These are phyloP conservation scores for Chalcis sispes DNA, from an alignment of 2,888 invertebrate genomes.

Conservation along the genomic window DNA sequence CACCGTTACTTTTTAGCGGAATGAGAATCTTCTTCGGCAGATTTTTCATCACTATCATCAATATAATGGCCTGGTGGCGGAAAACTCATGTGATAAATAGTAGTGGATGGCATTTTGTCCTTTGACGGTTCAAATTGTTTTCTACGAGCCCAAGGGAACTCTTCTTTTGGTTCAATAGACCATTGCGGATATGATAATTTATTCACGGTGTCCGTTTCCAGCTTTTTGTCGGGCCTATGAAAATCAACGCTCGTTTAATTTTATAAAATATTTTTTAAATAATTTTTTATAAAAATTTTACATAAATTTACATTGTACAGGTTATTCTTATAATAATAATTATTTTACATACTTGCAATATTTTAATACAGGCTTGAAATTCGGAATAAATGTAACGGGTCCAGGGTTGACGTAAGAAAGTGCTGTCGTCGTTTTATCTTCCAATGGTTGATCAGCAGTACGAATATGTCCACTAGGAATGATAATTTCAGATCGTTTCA, in stretches of 20 bases:
- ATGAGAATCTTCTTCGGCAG: background rate
- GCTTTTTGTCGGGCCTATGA: slow-evolving; percentile 66
- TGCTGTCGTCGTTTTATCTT: slow-evolving; percentile 68
- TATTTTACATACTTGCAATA: slow-evolving; percentile 65
- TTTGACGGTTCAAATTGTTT: slow-evolving; percentile 66
- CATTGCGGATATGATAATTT: slow-evolving; percentile 72
- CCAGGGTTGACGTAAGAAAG: slow-evolving; percentile 71
- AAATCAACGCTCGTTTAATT: background rate
- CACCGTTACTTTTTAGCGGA: background rate
- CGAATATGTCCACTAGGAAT: slow-evolving; percentile 71
- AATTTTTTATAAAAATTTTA: background rate
- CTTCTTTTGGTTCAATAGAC: slow-evolving; percentile 65
- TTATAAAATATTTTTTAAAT: background rate
- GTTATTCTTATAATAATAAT: background rate
- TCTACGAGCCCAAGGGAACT: slow-evolving; percentile 69
- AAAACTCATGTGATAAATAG: slow-evolving; percentile 72
- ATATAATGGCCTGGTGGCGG: slow-evolving; percentile 71
- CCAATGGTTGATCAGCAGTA: slow-evolving; percentile 65
- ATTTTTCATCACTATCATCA: slow-evolving; percentile 61
- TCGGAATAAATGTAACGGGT: slow-evolving; percentile 62
- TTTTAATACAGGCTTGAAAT: slow-evolving; percentile 68
- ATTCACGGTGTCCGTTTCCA: slow-evolving; percentile 71
- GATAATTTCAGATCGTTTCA: slow-evolving; percentile 63
- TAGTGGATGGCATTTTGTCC: slow-evolving; percentile 66
- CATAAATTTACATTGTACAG: background rate